Conservation (phyloP, 2,113 vertebrate species). For the Nyctereutes procyonoides region DNA sequence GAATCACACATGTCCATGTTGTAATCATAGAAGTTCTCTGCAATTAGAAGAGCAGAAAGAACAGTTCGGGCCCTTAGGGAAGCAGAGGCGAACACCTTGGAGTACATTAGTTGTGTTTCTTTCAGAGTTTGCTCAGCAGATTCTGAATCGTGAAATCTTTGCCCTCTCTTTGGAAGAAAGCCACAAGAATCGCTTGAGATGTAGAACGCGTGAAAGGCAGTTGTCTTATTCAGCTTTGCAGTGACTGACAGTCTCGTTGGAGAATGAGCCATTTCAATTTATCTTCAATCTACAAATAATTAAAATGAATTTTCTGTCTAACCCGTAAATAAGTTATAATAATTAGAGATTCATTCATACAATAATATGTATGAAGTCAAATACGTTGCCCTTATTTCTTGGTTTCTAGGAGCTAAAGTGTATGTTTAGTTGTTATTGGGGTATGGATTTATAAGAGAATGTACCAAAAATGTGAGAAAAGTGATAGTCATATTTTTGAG, state of each 20-base stretch:
- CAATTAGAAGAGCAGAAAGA: conserved; percentile 26
- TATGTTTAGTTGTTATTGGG: not conserved
- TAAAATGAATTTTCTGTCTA: conserved; percentile 29
- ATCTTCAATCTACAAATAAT: conserved; percentile 40
- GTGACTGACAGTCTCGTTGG: conserved; percentile 44
- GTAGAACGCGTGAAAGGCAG: conserved; percentile 24
- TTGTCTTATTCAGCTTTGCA: conserved; percentile 11
- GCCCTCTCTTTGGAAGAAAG: conserved; percentile 38
- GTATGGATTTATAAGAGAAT: conserved; percentile 3
- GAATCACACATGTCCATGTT: not conserved
- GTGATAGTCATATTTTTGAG: not conserved
- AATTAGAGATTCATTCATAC: conserved; percentile 11
- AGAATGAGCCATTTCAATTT: conserved; percentile 56
- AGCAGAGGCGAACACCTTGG: not conserved
- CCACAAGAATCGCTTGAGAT: not conserved
- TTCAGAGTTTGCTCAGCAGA: conserved; percentile 30
- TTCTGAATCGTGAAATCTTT: not conserved
- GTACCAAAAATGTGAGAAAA: not conserved
- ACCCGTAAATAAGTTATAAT: conserved; percentile 34
- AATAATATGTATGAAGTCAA: not conserved
- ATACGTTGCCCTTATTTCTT: conserved; percentile 4
- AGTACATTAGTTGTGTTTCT: not conserved
- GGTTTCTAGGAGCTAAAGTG: conserved; percentile 22
- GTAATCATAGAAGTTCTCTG: not conserved
- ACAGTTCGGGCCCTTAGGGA: not conserved